phyloP scores from a whole-genome alignment of 1,140 invertebrate species.

The Papilio machaon region DNA sequence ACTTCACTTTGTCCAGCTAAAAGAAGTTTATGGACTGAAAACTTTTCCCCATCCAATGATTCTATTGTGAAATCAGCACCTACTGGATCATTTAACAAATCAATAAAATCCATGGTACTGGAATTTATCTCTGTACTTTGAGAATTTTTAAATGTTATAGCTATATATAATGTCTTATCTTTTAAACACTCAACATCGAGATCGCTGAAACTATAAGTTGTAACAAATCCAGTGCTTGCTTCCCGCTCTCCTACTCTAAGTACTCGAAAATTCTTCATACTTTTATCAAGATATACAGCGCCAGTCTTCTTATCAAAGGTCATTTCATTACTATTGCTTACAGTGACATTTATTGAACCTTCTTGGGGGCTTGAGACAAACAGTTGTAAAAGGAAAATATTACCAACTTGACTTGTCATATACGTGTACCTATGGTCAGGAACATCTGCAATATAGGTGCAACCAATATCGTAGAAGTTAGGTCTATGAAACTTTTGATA shows the following conservation, averaged over 20 bases:
- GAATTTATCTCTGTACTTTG: constrained; percentile 32
- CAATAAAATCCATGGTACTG: constrained; percentile 54
- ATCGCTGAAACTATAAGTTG: constrained; percentile 65
- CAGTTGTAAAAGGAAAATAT: constrained; percentile 64
- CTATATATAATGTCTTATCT: constrained; percentile 61
- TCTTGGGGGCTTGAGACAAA: constrained; percentile 60
- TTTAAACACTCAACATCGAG: constrained; percentile 67
- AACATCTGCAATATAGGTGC: constrained; percentile 62
- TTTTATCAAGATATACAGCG: constrained; percentile 49
- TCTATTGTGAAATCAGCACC: constrained; percentile 72
- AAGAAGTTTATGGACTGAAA: constrained; percentile 67
- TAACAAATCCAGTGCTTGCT: constrained; percentile 57
- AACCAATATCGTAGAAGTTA: constrained; percentile 73
- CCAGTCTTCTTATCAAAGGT: constrained; percentile 56
- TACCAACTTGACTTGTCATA: constrained; percentile 61
- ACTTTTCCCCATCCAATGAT: constrained; percentile 66
- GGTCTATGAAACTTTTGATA: constrained; percentile 68
- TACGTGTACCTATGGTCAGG: constrained; percentile 68
- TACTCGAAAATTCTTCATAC: constrained; percentile 54
- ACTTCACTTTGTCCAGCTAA: constrained; percentile 68
- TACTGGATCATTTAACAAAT: constrained; percentile 64
- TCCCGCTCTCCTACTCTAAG: constrained; percentile 46
- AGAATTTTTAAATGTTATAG: constrained; percentile 49
- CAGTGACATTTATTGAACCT: constrained; percentile 50
- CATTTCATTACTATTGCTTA: constrained; percentile 56